Evolutionary conservation across 2,888 invertebrate species (phyloP).

Genomic region (Pharmacophagus antenor): DNA sequence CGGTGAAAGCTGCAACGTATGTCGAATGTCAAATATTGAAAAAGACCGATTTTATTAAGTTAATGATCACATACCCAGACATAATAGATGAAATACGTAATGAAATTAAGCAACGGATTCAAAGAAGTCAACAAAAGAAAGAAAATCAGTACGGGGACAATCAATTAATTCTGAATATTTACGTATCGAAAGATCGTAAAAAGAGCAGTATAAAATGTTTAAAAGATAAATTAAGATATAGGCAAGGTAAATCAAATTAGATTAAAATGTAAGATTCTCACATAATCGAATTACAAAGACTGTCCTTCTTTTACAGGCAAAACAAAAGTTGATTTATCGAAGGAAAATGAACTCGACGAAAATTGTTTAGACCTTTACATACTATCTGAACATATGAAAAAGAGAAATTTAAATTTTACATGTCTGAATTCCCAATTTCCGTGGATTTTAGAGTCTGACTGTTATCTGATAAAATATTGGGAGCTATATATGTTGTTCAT

Average conservation of each 20-base stretch:
- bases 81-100: conserved; percentile 54
- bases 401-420: conserved; percentile 58
- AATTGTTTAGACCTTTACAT: conserved; percentile 70
- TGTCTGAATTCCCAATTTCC: conserved; percentile 64
- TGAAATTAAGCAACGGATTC: conserved; percentile 58
- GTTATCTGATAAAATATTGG: conserved; percentile 72
- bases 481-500: conserved; percentile 65
- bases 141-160: conserved; percentile 39
- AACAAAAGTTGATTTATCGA: conserved; percentile 52
- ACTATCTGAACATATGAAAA: conserved; percentile 70
- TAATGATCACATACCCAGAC: conserved; percentile 74
- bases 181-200: conserved; percentile 67
- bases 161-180: conserved; percentile 62
- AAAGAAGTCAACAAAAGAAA: conserved; percentile 49
- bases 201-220: conserved; percentile 75
- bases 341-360: conserved; percentile 61
- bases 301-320: conserved; percentile 52
- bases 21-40: conserved; percentile 78
- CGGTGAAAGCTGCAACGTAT: conserved; percentile 76
- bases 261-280: background rate
- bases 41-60: conserved; percentile 69
- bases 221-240: conserved; percentile 68
- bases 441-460: conserved; percentile 73
- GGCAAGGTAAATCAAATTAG: conserved; percentile 56
- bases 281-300: too few species aligned